Evolutionary conservation across 1,140 invertebrate species (phyloP).

Genomic region (Cotesia chilonis): DNA sequence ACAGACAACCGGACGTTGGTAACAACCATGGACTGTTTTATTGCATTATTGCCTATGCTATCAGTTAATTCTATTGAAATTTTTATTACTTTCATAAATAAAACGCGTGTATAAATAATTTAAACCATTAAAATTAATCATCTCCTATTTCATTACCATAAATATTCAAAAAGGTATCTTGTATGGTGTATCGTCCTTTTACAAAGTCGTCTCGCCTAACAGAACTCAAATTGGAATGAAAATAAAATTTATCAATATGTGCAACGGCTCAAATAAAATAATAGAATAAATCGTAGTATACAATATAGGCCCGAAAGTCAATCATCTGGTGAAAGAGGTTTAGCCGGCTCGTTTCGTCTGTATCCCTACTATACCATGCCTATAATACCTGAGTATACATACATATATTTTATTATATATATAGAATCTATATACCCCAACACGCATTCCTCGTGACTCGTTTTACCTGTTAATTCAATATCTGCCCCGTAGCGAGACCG

Average conservation of each 20-base stretch:
- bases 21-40: conserved; percentile 21
- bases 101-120: background rate
- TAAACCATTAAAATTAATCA: too few species aligned
- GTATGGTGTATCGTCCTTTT: too few species aligned
- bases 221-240: too few species aligned
- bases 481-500: conserved; percentile 28
- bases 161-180: too few species aligned
- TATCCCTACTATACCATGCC: too few species aligned
- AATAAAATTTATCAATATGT: background rate
- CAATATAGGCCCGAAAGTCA: background rate
- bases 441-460: conserved; percentile 34
- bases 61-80: conserved; percentile 13
- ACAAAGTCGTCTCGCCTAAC: too few species aligned
- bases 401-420: background rate
- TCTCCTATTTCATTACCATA: too few species aligned
- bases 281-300: background rate
- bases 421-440: conserved; percentile 11
- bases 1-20: conserved; percentile 28
- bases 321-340: conserved; percentile 6
- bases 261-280: background rate
- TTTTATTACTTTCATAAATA: conserved; percentile 1
- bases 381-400: background rate
- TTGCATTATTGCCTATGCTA: background rate
- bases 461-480: conserved; percentile 43
- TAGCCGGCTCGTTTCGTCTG: background rate